Conservation (phyloP, 2,113 vertebrate genomes). For the Pachypanchax playfairii region DNA sequence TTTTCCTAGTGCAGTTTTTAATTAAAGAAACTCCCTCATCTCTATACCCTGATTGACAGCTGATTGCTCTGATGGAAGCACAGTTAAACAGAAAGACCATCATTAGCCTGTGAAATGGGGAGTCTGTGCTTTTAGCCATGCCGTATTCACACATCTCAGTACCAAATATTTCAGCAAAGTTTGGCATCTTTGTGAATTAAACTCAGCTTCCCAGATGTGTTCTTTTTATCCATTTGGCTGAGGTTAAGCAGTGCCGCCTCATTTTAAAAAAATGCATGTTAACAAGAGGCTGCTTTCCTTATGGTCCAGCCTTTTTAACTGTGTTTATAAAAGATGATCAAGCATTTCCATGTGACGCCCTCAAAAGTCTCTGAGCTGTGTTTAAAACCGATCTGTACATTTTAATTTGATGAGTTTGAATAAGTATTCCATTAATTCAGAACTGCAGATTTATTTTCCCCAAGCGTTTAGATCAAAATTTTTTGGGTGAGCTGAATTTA, state of each 20-base stretch:
- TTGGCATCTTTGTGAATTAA: conserved; percentile 34
- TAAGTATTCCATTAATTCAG: not conserved
- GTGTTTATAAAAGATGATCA: conserved; percentile 10
- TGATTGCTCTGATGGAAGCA: no score
- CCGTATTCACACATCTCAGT: conserved; percentile 20
- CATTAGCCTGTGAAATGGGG: conserved; percentile 1
- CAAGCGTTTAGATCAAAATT: not conserved
- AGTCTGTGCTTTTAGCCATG: conserved; percentile 2
- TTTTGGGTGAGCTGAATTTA: not conserved
- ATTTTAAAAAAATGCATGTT: conserved; percentile 51
- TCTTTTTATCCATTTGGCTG: conserved; percentile 50
- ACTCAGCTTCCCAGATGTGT: conserved; percentile 62
- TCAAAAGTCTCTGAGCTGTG: not conserved
- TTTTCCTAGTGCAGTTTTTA: no score
- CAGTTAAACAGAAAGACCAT: no score
- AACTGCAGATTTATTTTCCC: not conserved
- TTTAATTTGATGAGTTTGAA: not conserved
- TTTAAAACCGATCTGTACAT: not conserved
- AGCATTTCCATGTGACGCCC: not conserved
- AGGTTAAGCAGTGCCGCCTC: conserved; percentile 41
- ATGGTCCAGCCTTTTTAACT: conserved; percentile 6
- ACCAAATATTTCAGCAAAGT: conserved; percentile 50
- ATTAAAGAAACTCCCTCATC: no score
- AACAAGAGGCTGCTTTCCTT: conserved; percentile 11
- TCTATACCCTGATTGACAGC: no score